Evolutionary conservation across 1,140 invertebrate species (phyloP).

Genomic region (Nephotettix cincticeps): DNA sequence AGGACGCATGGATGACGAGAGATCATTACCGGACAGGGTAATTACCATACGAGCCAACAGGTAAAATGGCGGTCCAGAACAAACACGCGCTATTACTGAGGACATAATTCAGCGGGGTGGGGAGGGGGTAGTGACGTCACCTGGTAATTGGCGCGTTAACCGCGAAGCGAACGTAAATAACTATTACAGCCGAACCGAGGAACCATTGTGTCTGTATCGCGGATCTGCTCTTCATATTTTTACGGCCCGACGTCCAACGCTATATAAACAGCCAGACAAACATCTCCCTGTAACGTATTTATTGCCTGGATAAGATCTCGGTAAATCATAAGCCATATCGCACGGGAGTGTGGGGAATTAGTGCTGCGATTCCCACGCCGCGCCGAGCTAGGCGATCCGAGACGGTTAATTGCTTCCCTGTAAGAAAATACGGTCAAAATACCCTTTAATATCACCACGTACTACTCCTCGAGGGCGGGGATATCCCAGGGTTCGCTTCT

Average conservation of each 20-base stretch:
- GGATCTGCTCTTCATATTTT: slow-evolving; percentile 18
- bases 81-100: slow-evolving; percentile 11
- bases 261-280: slow-evolving; percentile 18
- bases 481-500: too few species aligned
- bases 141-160: slow-evolving; percentile 9
- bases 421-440: too few species aligned
- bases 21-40: too few species aligned
- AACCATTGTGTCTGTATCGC: background rate
- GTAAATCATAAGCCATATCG: slow-evolving; percentile 18
- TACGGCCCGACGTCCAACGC: slow-evolving; percentile 2
- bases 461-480: too few species aligned
- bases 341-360: background rate
- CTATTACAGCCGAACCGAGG: slow-evolving; percentile 9
- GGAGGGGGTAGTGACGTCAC: background rate
- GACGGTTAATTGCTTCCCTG: too few species aligned
- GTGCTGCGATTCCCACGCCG: too few species aligned
- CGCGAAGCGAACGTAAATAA: slow-evolving; percentile 6
- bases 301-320: slow-evolving; percentile 12
- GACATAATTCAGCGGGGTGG: slow-evolving; percentile 5
- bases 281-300: slow-evolving; percentile 19
- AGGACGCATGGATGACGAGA: too few species aligned
- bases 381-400: too few species aligned
- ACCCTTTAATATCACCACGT: too few species aligned
- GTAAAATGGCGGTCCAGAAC: slow-evolving; percentile 11
- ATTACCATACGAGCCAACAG: background rate